These are phyloP conservation scores for Peromyscus attwateri DNA, from an alignment of 2,797 vertebrate species.

Conservation along the genomic window DNA sequence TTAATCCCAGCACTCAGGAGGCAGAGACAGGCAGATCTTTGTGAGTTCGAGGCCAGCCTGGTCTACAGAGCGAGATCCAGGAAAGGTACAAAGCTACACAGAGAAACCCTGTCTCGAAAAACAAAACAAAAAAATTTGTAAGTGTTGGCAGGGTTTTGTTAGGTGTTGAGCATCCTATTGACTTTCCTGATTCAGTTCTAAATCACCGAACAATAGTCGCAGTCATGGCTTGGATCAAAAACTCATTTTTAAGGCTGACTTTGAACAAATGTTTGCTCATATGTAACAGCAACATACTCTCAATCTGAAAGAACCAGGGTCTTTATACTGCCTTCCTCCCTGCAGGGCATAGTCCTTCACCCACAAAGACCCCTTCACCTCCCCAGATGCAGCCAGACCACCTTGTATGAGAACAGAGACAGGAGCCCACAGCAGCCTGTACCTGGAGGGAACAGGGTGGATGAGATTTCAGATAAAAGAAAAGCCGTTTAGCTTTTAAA, in stretches of 20 bases:
- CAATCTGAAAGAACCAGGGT: background rate
- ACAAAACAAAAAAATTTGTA: background rate
- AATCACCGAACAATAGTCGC: background rate
- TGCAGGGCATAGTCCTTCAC: background rate
- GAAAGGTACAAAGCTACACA: no score
- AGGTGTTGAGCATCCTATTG: background rate
- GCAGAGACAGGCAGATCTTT: no score
- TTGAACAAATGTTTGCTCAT: background rate
- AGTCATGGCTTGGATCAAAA: background rate
- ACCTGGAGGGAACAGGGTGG: background rate
- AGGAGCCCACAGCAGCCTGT: no score
- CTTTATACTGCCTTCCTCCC: background rate
- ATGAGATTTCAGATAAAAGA: background rate
- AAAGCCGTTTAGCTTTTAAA: constrained; percentile 6
- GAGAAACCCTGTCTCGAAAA: no score
- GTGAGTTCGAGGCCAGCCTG: no score
- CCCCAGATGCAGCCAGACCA: background rate
- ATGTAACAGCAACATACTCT: background rate
- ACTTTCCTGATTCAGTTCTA: background rate
- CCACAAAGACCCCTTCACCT: background rate
- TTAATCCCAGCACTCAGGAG: no score
- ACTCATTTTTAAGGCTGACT: background rate
- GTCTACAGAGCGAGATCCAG: no score
- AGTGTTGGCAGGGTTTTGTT: background rate
- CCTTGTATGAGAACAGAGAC: background rate